Percentiles rank a stretch among this genome's conserved stretches.
Conservation (phyloP, 2,888 invertebrate species). For the Deroplatys truncata region DNA sequence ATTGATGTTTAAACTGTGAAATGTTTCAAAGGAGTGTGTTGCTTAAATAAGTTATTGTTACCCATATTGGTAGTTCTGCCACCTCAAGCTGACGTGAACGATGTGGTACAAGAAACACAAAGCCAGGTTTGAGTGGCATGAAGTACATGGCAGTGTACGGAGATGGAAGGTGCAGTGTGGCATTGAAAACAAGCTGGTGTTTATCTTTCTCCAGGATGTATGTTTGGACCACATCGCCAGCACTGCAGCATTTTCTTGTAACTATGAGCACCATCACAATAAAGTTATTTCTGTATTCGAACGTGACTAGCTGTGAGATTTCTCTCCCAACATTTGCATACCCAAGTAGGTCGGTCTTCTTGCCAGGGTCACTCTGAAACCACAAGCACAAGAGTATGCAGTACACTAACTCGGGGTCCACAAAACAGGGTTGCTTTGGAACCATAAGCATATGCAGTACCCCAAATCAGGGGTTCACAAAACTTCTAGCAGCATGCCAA, state of each 20-base stretch:
- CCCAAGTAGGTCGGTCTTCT: not conserved
- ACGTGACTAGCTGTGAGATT: not conserved
- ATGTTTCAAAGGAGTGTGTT: too few species aligned
- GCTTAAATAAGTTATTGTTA: not conserved
- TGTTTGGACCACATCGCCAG: not conserved
- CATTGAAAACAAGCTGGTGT: not conserved
- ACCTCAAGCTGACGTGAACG: conserved; percentile 11
- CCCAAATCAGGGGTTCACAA: too few species aligned
- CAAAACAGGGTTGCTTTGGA: too few species aligned
- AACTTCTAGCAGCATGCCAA: too few species aligned
- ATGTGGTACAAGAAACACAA: not conserved
- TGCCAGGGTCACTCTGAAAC: not conserved
- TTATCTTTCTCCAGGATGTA: not conserved
- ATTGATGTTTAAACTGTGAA: too few species aligned
- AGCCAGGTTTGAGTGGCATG: not conserved
- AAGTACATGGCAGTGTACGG: not conserved
- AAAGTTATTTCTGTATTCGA: not conserved
- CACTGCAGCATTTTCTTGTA: not conserved
- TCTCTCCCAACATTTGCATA: not conserved
- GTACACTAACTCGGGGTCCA: too few species aligned
- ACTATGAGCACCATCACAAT: not conserved
- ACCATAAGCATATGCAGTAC: too few species aligned
- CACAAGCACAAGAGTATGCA: too few species aligned
- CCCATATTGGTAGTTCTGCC: not conserved
- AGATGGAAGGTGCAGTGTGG: not conserved